Percentiles rank a stretch among this genome's conserved stretches.
Conservation (phyloP, 2,113 vertebrate genomes). For the Malurus alboscapulatus region DNA sequence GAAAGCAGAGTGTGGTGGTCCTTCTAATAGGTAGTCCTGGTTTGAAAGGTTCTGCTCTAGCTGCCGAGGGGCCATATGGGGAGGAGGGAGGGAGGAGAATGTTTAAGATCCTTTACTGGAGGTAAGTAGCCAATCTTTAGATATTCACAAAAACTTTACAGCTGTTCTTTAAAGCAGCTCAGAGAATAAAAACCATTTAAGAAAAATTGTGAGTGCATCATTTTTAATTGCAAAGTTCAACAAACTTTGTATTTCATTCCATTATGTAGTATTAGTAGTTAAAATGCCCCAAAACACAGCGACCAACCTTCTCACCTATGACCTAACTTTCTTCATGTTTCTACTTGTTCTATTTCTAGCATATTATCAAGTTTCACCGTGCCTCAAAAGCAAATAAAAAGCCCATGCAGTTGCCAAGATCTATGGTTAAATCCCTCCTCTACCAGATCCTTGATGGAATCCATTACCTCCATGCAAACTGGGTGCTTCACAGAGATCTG, state of each 20-base stretch:
- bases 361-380: conserved; percentile 88
- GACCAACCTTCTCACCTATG: not conserved
- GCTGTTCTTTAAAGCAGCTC: not conserved
- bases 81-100: not conserved
- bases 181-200: not conserved
- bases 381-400: conserved; percentile 89
- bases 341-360: conserved; percentile 74
- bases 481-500: conserved; percentile 85
- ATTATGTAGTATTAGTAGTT: conserved; percentile 22
- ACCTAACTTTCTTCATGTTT: conserved; percentile 27
- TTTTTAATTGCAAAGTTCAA: conserved; percentile 6
- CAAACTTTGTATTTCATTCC: conserved; percentile 13
- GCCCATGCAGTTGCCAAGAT: conserved; percentile 85
- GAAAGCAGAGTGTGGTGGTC: not conserved
- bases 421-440: conserved; percentile 85
- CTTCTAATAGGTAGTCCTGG: not conserved
- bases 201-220: not conserved
- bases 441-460: conserved; percentile 87
- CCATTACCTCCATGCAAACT: conserved; percentile 86
- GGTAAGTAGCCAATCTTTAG: conserved; percentile 33
- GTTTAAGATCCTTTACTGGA: not conserved
- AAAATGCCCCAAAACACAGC: not conserved
- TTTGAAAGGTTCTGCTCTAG: not conserved
- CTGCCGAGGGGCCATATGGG: not conserved
- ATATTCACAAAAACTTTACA: not conserved